A percentile compares a stretch with the other conserved stretches of the same genome.
Conservation (phyloP, 2,113 vertebrate species). For the Petroica traversi region DNA sequence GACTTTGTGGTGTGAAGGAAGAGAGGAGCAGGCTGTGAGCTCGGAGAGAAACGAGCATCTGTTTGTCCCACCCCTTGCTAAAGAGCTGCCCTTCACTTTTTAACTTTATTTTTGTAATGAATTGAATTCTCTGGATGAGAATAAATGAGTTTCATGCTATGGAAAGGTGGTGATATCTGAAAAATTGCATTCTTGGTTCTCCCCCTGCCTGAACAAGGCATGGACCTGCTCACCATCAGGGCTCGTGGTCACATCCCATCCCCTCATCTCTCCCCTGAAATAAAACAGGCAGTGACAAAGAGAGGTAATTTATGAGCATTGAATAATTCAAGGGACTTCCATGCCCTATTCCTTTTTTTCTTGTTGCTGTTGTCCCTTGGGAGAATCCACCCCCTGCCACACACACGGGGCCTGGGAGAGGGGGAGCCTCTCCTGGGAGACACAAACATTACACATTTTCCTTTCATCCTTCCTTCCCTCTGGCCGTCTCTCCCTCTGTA, state of each 20-base stretch:
- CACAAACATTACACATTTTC: background rate
- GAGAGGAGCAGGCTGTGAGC: background rate
- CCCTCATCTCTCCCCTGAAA: background rate
- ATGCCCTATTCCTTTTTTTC: background rate
- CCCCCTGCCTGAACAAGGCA: background rate
- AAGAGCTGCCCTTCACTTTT: background rate
- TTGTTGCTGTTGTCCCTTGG: background rate
- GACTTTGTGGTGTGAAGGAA: background rate
- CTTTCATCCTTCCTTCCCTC: background rate
- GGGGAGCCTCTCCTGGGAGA: background rate
- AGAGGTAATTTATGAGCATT: background rate
- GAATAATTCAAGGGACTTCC: slow-evolving; percentile 17
- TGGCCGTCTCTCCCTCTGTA: background rate
- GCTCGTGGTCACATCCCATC: background rate
- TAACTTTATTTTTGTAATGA: background rate
- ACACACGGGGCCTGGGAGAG: background rate
- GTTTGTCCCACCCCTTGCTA: background rate
- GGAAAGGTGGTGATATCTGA: background rate
- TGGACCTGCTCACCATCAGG: background rate
- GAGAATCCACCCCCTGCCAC: background rate
- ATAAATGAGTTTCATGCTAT: background rate
- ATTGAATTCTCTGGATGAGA: background rate
- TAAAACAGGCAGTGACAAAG: background rate
- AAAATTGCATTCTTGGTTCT: background rate
- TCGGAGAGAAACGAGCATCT: background rate